phyloP scores from a whole-genome alignment of 2,888 invertebrate genomes.

The Phyllotreta striolata region DNA sequence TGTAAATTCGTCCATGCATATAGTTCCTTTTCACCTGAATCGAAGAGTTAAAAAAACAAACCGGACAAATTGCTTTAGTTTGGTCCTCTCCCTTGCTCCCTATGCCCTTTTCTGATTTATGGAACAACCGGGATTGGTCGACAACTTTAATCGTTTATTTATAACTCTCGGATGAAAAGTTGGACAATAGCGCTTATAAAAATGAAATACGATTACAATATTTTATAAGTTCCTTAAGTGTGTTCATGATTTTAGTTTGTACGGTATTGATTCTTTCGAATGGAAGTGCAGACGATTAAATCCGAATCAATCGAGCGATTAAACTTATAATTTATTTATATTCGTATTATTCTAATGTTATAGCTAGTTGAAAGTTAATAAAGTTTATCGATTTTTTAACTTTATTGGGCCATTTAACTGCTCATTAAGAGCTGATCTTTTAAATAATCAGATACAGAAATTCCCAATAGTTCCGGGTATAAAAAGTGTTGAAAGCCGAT shows the following conservation, averaged over 20 bases:
- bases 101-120: slow-evolving; percentile 36
- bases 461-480: neutral
- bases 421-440: too few relatives aligned
- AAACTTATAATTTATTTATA: too few relatives aligned
- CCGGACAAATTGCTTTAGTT: slow-evolving; percentile 39
- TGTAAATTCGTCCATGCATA: too few relatives aligned
- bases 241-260: slow-evolving; percentile 19
- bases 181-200: slow-evolving; percentile 33
- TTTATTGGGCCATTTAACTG: too few relatives aligned
- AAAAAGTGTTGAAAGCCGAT: slow-evolving; percentile 2
- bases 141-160: slow-evolving; percentile 39
- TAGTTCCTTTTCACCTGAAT: slow-evolving; percentile 4
- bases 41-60: slow-evolving; percentile 37
- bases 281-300: slow-evolving; percentile 8
- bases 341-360: too few relatives aligned
- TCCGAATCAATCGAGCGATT: neutral
- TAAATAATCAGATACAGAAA: too few relatives aligned
- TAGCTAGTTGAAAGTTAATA: too few relatives aligned
- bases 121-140: slow-evolving; percentile 28
- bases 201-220: slow-evolving; percentile 34
- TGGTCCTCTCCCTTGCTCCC: slow-evolving; percentile 12
- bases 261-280: slow-evolving; percentile 20
- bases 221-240: slow-evolving; percentile 29
- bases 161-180: slow-evolving; percentile 34
- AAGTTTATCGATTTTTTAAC: too few relatives aligned